A percentile compares a stretch with the other conserved stretches of the same genome.
Evolutionary conservation across 2,113 vertebrate species (phyloP).

Genomic region (Nesospiza acunhae): DNA sequence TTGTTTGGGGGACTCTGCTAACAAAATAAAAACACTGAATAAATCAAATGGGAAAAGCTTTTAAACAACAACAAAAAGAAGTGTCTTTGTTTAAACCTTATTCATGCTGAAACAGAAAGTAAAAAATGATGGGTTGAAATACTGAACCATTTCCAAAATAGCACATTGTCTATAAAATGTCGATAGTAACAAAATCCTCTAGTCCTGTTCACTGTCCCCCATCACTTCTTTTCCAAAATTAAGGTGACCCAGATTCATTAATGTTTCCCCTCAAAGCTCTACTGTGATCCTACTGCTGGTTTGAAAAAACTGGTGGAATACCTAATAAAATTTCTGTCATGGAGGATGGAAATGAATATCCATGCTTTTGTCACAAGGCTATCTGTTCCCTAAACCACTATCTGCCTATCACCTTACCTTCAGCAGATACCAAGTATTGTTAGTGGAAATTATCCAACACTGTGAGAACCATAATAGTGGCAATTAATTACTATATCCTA

Average conservation of each 20-base stretch:
- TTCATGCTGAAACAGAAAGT: background rate
- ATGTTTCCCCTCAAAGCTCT: background rate
- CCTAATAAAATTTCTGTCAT: background rate
- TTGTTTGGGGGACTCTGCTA: background rate
- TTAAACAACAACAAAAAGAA: background rate
- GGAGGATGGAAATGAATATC: background rate
- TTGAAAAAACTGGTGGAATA: background rate
- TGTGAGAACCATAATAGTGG: background rate
- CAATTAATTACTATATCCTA: background rate
- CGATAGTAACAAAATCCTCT: background rate
- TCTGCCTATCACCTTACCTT: background rate
- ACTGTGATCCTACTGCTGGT: background rate
- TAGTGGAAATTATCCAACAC: background rate
- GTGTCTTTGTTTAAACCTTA: background rate
- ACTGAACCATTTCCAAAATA: background rate
- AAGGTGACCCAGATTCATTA: background rate
- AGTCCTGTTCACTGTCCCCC: background rate
- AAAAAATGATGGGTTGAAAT: background rate
- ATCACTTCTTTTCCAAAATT: background rate
- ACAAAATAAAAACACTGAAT: background rate
- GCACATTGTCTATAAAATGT: background rate
- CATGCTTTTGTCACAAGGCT: background rate
- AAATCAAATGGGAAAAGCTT: constrained; percentile 16
- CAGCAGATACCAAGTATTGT: background rate
- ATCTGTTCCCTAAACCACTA: background rate